Percentiles rank a stretch among this genome's conserved stretches.
Evolutionary conservation across 2,113 vertebrate species (phyloP).

Genomic region (Neodontobutis hainanensis): DNA sequence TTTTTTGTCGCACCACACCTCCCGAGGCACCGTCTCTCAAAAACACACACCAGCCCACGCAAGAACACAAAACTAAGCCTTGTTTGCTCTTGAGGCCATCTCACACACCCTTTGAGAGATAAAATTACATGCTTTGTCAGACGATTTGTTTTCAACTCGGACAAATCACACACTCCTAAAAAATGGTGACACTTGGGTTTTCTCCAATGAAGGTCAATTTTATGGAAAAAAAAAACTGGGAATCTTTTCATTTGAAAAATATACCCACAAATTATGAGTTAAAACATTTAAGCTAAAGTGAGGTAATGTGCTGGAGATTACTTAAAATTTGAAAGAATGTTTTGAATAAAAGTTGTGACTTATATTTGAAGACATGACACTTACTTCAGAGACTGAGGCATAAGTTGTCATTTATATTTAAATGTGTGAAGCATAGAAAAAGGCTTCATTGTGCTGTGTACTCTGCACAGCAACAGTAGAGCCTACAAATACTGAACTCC

Average conservation of each 20-base stretch:
- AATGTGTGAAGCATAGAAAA: neutral
- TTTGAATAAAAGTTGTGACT: neutral
- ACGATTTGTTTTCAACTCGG: slow-evolving; percentile 38
- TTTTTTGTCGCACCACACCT: slow-evolving; percentile 38
- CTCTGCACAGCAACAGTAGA: neutral
- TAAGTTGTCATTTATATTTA: neutral
- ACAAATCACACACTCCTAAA: slow-evolving; percentile 49
- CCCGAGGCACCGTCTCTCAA: slow-evolving; percentile 37
- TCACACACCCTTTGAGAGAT: slow-evolving; percentile 45
- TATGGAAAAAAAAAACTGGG: slow-evolving; percentile 39
- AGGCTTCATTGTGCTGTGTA: neutral
- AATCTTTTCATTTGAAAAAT: slow-evolving; percentile 8
- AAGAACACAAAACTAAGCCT: slow-evolving; percentile 44
- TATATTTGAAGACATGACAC: neutral
- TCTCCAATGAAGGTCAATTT: slow-evolving; percentile 39
- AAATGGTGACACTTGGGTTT: slow-evolving; percentile 46
- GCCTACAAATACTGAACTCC: slow-evolving; percentile 20
- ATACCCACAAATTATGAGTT: neutral
- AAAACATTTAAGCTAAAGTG: neutral
- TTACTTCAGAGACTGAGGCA: neutral
- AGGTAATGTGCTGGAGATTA: neutral
- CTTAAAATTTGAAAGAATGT: neutral
- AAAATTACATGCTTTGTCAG: slow-evolving; percentile 52
- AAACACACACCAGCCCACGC: slow-evolving; percentile 22
- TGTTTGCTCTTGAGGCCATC: slow-evolving; percentile 42